These are phyloP conservation scores for Psephotus haematonotus DNA, from an alignment of 2,113 vertebrate genomes.

Conservation along the genomic window DNA sequence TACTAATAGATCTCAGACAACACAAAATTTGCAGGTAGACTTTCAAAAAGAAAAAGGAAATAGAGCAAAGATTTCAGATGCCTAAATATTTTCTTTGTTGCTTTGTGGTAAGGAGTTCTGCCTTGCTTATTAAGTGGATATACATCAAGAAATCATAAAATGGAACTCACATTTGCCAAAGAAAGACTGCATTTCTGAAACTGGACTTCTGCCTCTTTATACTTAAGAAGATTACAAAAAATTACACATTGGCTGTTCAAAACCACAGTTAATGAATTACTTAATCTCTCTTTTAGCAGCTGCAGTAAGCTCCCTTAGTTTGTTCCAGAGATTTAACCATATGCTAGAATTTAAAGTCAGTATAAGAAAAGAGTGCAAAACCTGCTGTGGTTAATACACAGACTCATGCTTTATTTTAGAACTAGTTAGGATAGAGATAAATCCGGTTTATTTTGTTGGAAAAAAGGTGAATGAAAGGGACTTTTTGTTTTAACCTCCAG, in stretches of 20 bases:
- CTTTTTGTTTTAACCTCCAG: not conserved
- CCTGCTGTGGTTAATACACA: not conserved
- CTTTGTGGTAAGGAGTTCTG: not conserved
- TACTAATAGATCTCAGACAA: not conserved
- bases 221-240: slow-evolving; percentile 40
- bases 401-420: not conserved
- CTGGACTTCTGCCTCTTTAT: not conserved
- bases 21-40: not conserved
- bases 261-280: slow-evolving; percentile 31
- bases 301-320: not conserved
- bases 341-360: not conserved
- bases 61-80: not conserved
- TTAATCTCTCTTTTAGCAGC: not conserved
- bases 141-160: not conserved
- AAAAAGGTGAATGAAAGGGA: not conserved
- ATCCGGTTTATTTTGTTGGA: not conserved
- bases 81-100: not conserved
- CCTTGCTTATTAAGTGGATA: not conserved
- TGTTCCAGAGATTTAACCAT: not conserved
- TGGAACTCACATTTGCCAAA: not conserved
- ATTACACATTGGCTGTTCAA: not conserved
- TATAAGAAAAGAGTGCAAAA: not conserved
- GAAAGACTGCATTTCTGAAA: not conserved
- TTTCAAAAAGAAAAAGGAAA: not conserved
- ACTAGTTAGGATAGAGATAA: not conserved